phyloP scores from a whole-genome alignment of 2,888 invertebrate species.

The Orchesellides sinensis region DNA sequence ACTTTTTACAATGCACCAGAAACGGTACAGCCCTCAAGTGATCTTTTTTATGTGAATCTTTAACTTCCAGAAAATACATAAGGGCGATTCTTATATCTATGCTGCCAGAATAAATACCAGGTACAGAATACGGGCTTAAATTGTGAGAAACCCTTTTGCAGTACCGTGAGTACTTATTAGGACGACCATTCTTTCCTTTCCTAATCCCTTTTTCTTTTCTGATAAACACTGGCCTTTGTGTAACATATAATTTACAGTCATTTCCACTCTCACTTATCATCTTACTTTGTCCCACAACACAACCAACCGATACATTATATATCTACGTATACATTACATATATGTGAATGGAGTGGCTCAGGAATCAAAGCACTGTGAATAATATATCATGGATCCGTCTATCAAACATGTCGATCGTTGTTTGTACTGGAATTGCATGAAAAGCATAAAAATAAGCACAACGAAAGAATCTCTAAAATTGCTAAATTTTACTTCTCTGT shows the following conservation, averaged over 20 bases:
- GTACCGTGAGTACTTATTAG: conserved; percentile 16
- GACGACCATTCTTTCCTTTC: not conserved
- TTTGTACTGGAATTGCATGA: not conserved
- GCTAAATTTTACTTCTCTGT: conserved; percentile 27
- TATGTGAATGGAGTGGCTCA: no score
- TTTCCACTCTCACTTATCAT: conserved; percentile 59
- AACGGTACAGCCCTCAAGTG: conserved; percentile 12
- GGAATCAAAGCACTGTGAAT: no score
- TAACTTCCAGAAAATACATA: no score
- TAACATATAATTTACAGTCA: conserved; percentile 55
- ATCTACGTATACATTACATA: no score
- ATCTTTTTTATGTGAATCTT: not conserved
- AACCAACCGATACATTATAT: no score
- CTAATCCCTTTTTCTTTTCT: conserved; percentile 1
- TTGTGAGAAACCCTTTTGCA: not conserved
- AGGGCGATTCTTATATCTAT: not conserved
- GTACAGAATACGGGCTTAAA: not conserved
- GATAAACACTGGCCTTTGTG: conserved; percentile 8
- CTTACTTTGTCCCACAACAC: not conserved
- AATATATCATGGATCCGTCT: no score
- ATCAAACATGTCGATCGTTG: no score
- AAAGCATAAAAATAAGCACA: not conserved
- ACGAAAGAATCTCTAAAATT: conserved; percentile 9
- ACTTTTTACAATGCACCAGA: conserved; percentile 7
- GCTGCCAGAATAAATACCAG: not conserved